phyloP scores from a whole-genome alignment of 2,888 invertebrate species.

The Agonopterix subpropinquella region DNA sequence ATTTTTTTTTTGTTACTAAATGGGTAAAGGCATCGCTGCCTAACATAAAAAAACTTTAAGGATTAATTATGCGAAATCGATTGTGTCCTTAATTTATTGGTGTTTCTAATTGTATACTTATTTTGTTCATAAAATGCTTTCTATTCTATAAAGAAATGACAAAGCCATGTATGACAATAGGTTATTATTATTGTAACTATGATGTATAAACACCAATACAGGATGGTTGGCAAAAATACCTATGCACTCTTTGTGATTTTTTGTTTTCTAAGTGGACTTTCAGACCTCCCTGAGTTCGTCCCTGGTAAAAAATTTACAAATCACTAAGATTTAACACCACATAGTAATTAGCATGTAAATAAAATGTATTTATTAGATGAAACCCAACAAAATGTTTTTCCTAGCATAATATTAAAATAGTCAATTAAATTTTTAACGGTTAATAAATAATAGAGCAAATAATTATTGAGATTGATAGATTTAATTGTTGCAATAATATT shows the following conservation, averaged over 20 bases:
- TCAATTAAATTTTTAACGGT: constrained; percentile 44
- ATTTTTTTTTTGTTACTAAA: too few relatives aligned
- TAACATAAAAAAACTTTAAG: too few relatives aligned
- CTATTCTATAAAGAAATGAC: not conserved
- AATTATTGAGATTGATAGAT: constrained; percentile 50
- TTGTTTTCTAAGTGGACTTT: not conserved
- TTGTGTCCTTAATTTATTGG: not conserved
- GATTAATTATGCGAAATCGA: not conserved
- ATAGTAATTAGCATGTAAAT: constrained; percentile 9
- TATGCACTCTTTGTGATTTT: not conserved
- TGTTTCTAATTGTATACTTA: not conserved
- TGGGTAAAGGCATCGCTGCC: too few relatives aligned
- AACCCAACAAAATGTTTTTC: constrained; percentile 24
- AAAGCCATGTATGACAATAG: not conserved
- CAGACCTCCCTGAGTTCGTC: not conserved
- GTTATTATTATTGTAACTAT: not conserved
- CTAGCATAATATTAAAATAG: constrained; percentile 61
- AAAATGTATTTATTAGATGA: constrained; percentile 12
- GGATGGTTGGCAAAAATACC: not conserved
- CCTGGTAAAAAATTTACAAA: constrained; percentile 10
- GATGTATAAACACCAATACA: not conserved
- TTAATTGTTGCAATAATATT: constrained; percentile 46
- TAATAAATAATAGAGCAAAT: constrained; percentile 30
- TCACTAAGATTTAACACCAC: constrained; percentile 11
- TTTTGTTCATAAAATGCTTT: not conserved